Evolutionary conservation across 2,888 invertebrate species (phyloP).

Genomic region (Mimumesa dahlbomi): DNA sequence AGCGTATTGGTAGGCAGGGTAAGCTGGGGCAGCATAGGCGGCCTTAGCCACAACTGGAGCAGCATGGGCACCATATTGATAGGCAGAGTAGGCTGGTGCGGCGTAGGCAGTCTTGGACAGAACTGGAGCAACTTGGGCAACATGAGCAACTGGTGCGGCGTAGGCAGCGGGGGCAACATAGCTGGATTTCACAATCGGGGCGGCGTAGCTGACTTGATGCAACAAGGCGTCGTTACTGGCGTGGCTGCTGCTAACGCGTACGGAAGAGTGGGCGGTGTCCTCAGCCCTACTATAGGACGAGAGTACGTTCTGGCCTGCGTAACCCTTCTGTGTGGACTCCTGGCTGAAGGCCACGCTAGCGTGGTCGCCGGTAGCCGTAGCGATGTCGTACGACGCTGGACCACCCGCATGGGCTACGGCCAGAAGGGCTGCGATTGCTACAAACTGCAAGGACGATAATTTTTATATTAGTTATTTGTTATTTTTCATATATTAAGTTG

Average conservation of each 20-base stretch:
- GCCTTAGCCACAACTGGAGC: conserved; percentile 43
- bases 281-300: conserved; percentile 69
- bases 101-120: conserved; percentile 46
- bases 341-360: conserved; percentile 68
- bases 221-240: conserved; percentile 67
- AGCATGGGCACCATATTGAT: conserved; percentile 43
- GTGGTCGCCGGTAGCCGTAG: conserved; percentile 66
- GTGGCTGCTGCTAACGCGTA: conserved; percentile 69
- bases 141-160: conserved; percentile 14
- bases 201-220: conserved; percentile 51
- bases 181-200: conserved; percentile 47
- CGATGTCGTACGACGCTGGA: conserved; percentile 70
- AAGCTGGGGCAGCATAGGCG: conserved; percentile 22
- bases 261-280: conserved; percentile 70
- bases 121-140: conserved; percentile 32
- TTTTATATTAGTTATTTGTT: background rate
- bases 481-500: too few relatives aligned
- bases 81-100: too few relatives aligned
- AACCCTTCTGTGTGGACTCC: conserved; percentile 73
- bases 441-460: conserved; percentile 50
- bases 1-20: conserved; percentile 27
- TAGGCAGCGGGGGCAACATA: conserved; percentile 8
- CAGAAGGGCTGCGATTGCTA: conserved; percentile 65
- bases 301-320: conserved; percentile 71
- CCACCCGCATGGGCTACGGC: conserved; percentile 66